Base-by-base conservation (phyloP, 2,888 invertebrate genomes). In the Chalcosyrphus nemorum region DNA sequence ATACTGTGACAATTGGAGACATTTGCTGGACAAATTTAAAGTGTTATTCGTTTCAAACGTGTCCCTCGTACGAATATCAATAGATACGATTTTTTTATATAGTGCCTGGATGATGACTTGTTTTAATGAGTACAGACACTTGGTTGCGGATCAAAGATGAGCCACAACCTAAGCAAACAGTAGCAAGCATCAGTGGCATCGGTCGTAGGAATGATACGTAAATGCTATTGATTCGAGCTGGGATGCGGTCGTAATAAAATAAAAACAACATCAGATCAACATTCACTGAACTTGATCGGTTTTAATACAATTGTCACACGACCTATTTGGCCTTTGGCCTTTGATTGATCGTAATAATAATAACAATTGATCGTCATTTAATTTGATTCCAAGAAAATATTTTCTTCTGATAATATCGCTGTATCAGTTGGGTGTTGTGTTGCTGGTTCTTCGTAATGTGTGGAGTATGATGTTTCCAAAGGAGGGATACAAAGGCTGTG, bases 251-350 rank as follows among this genome's bases (percentile, higher is more conserved):
- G 56, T 54, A 56, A 76, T 65, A 66, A 74, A 78, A 72, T 59
- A 52, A 59, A 52, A 66, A 72, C 66, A 77, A 66, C 71, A 54
- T 66, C 77, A 82, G 81, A 82, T 82, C 82, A 84, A 70, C 70
- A 84, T 84, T 84, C 74, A 70, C 68, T 87, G 86, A 87, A 86
- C 82, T 86, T 86, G 86, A 85, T 86, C 82, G 80, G 74, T 86
- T 85, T 87, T 87, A 87, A 86, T 90, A 89, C 89, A 91, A 90
- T 92, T 92, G 91, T 91, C 91, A 90, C 91, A 91, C 91, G 91
- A 91, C 91, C 92, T 89, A 89, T 88, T 88, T 90, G 90, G 89
- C 91, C 91, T 89, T 87, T 89, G 89, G 88, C 88, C 89, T 90
- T 89, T 89, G 90, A 91, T 91, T 91, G 90, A 90, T 89, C 89